A percentile compares a stretch with the other conserved stretches of the same genome.
Conservation (phyloP, 2,797 vertebrate genomes). For the Sebastes hubbsi region DNA sequence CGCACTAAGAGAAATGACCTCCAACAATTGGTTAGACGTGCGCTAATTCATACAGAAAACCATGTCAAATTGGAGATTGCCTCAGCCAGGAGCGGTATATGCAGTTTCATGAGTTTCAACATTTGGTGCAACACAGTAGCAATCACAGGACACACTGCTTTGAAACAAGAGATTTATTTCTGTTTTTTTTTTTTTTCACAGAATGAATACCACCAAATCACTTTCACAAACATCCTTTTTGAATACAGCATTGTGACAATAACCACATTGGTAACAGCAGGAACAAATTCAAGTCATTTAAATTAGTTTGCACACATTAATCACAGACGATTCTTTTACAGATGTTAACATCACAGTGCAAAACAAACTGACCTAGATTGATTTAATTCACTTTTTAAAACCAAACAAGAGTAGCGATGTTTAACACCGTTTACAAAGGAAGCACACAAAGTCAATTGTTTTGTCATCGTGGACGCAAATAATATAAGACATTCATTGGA, state of each 20-base stretch:
- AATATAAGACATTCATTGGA: not conserved
- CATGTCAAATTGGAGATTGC: slow-evolving; percentile 30
- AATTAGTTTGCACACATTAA: not conserved
- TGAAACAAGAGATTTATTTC: slow-evolving; percentile 54
- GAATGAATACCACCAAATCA: not conserved
- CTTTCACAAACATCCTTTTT: not conserved
- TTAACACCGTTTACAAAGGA: not conserved
- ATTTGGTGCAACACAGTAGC: slow-evolving; percentile 3
- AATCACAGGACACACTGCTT: slow-evolving; percentile 24
- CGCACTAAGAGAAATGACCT: slow-evolving; percentile 40
- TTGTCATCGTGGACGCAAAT: not conserved
- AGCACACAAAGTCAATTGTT: not conserved
- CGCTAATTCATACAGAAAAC: slow-evolving; percentile 46
- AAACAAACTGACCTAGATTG: not conserved
- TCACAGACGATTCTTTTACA: not conserved
- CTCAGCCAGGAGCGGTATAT: slow-evolving; percentile 1
- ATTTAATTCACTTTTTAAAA: not conserved
- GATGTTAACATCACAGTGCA: not conserved
- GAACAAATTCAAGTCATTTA: not conserved
- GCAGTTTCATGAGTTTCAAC: slow-evolving; percentile 18
- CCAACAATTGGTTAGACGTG: slow-evolving; percentile 17
- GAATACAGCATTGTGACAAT: not conserved
- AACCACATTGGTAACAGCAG: not conserved
- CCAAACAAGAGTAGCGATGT: not conserved
- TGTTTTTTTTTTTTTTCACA: slow-evolving; percentile 1